Evolutionary conservation across 2,888 invertebrate species (phyloP), one percentile per base, ranked within the genome.

Genomic region (Oeneis ivallda): DNA sequence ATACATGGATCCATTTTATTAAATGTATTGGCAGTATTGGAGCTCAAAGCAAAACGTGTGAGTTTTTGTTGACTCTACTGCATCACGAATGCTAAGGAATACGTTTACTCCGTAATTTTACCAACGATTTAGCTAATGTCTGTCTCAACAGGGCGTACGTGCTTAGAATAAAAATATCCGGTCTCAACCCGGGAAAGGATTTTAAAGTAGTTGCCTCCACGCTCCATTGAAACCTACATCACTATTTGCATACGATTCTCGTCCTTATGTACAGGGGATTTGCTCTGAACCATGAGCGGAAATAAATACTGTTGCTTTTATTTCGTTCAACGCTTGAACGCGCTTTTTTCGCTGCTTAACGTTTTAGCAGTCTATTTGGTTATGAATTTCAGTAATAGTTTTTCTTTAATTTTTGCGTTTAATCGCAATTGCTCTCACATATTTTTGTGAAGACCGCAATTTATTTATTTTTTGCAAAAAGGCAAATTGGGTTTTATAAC

Each of bases 111-210:
- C 65, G 68, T 73, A 72, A 75, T 75, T 75, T 75, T 65, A 72
- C 72, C 70, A 71, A 64, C 72, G 71, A 75, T 75, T 75, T 73
- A 71, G 72, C 74, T 74, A 74, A 75, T 74, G 75, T 72, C 74
- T 74, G 74, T 73, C 72, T 72, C 75, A 75, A 71, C 71, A 70
- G 70, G 54, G 64, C 54, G 70, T 66, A 71, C 75, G 75, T 75
- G 75, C 71, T 71, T 71, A 64, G 75, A 74, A 75, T 75, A 72
- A 70, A 69, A 70, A 65, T 70, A 66, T 54, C 47, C 59, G 68
- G 49, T 64, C 66, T 56, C 64, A 64, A 49, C 56, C 45, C 56
- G 50, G 64, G 50, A 57, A 70, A 66, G 65, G 66, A 57, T 67
- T 70, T 70, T 64, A 68, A 66, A 65, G 65, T 67, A 70, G 66